Conservation (phyloP, 2,113 vertebrate species). For the Urocolius indicus region DNA sequence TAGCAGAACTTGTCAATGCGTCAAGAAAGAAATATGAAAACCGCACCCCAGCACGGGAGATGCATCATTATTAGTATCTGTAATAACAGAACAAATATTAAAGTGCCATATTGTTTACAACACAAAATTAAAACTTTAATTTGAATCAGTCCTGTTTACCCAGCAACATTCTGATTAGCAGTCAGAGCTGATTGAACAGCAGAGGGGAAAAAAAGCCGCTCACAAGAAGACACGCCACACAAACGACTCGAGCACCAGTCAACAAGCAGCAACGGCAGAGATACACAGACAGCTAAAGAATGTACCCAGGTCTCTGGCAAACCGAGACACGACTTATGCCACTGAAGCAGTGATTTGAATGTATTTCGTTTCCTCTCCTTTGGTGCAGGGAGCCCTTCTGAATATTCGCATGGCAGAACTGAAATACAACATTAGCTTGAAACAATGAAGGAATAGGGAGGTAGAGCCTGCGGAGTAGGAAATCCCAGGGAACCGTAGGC, state of each 20-base stretch:
- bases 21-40: constrained; percentile 23
- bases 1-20: background rate
- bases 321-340: background rate
- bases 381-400: background rate
- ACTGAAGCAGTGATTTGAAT: background rate
- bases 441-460: constrained; percentile 23
- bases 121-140: constrained; percentile 44
- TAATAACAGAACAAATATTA: constrained; percentile 40
- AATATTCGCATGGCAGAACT: background rate
- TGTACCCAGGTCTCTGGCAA: background rate
- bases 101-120: constrained; percentile 40
- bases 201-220: background rate
- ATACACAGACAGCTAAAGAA: background rate
- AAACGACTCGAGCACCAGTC: background rate
- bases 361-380: background rate
- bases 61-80: constrained; percentile 16
- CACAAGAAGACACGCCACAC: background rate
- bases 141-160: constrained; percentile 56
- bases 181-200: constrained; percentile 30
- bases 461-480: background rate
- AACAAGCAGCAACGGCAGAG: background rate
- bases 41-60: background rate
- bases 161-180: constrained; percentile 53
- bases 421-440: background rate
- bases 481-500: background rate